Evolutionary conservation across 2,888 invertebrate genomes (phyloP).

Genomic region (Eilema depressum): DNA sequence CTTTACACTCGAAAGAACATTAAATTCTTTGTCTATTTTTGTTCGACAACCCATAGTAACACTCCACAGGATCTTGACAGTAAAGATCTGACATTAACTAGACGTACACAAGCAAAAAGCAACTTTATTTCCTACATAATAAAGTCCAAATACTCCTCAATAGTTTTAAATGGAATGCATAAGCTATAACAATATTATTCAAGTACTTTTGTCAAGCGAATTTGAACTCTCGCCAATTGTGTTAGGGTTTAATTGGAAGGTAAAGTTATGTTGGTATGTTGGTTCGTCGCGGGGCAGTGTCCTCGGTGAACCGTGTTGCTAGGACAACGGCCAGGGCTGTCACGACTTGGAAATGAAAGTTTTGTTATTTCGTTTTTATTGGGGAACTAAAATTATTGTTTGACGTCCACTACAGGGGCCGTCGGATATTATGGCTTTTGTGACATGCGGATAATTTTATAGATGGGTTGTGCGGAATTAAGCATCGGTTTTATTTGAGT

Average conservation of each 20-base stretch:
- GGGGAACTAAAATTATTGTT: slow-evolving; percentile 49
- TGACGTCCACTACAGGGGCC: slow-evolving; percentile 36
- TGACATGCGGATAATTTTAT: slow-evolving; percentile 32
- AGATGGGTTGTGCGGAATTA: slow-evolving; percentile 4
- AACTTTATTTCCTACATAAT: slow-evolving; percentile 30
- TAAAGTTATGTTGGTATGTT: slow-evolving; percentile 51
- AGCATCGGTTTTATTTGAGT: background rate
- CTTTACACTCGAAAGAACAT: slow-evolving; percentile 78
- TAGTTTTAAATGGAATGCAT: slow-evolving; percentile 53
- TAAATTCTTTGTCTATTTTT: slow-evolving; percentile 78
- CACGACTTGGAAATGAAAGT: slow-evolving; percentile 71
- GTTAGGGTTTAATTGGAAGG: slow-evolving; percentile 44
- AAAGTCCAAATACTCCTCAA: slow-evolving; percentile 35
- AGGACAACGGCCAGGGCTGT: slow-evolving; percentile 77
- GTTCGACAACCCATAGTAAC: slow-evolving; percentile 79
- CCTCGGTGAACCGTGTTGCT: slow-evolving; percentile 78
- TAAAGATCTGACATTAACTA: slow-evolving; percentile 68
- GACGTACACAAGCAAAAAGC: slow-evolving; percentile 42
- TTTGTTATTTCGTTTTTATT: slow-evolving; percentile 58
- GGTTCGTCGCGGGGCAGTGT: slow-evolving; percentile 74
- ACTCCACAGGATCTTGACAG: slow-evolving; percentile 70
- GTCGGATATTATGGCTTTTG: slow-evolving; percentile 36
- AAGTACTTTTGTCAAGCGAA: slow-evolving; percentile 35
- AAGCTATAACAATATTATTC: slow-evolving; percentile 47
- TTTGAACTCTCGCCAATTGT: slow-evolving; percentile 32